These are phyloP conservation scores for Zelleria hepariella DNA, from an alignment of 2,888 invertebrate species.

Conservation along the genomic window DNA sequence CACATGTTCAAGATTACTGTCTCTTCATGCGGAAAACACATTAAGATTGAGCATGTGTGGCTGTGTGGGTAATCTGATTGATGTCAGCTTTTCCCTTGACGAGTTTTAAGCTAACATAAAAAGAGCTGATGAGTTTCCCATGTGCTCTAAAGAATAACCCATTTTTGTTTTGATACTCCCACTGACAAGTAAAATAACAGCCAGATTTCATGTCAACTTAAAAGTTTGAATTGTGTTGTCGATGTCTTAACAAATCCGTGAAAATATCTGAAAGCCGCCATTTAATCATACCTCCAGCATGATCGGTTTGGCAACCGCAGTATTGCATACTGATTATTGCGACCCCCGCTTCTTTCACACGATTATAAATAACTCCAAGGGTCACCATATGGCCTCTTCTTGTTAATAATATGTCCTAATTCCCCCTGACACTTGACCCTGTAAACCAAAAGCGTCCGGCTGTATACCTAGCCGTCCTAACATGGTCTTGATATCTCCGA, in stretches of 20 bases:
- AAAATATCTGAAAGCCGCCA: background rate
- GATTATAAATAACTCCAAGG: background rate
- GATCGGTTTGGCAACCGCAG: background rate
- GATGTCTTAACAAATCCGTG: background rate
- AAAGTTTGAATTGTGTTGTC: background rate
- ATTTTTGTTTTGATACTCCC: background rate
- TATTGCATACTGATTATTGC: background rate
- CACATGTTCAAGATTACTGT: background rate
- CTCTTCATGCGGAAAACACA: background rate
- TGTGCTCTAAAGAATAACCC: background rate
- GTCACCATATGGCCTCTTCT: conserved; percentile 41
- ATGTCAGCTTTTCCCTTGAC: background rate
- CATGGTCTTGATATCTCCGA: conserved; percentile 52
- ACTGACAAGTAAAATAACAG: background rate
- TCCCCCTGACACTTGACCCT: conserved; percentile 65
- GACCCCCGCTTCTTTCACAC: background rate
- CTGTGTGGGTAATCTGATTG: background rate
- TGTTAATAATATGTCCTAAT: conserved; percentile 44
- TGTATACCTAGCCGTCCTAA: conserved; percentile 56
- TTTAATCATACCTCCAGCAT: background rate
- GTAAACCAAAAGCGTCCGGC: conserved; percentile 41
- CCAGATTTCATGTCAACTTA: background rate
- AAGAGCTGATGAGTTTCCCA: background rate
- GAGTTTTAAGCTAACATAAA: background rate
- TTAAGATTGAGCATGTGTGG: background rate